phyloP scores from a whole-genome alignment of 1,140 invertebrate species.

The Drosophila novamexicana region DNA sequence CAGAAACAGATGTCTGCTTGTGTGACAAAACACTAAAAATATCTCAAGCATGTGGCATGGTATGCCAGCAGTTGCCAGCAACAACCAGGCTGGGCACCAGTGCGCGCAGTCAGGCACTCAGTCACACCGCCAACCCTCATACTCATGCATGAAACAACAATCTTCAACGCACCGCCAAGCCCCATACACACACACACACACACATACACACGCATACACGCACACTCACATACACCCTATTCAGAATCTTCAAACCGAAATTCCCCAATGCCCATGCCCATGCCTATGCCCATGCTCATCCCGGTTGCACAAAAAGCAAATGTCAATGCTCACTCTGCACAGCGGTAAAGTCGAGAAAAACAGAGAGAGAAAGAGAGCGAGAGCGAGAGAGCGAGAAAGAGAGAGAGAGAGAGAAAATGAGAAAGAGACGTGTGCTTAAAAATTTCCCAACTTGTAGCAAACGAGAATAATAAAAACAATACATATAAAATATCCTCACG shows the following conservation, averaged over 20 bases:
- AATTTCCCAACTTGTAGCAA: conserved; percentile 47
- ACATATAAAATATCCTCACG: conserved; percentile 34
- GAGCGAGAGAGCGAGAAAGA: neutral
- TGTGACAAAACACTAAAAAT: conserved; percentile 65
- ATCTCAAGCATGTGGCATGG: conserved; percentile 63
- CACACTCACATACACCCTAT: neutral
- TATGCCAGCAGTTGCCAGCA: conserved; percentile 50
- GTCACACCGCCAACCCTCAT: conserved; percentile 14
- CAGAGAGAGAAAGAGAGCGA: neutral
- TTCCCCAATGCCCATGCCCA: conserved; percentile 19
- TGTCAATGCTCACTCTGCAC: conserved; percentile 42
- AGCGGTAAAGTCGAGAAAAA: neutral
- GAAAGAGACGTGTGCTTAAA: conserved; percentile 19
- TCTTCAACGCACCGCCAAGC: conserved; percentile 4
- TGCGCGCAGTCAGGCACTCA: conserved; percentile 40
- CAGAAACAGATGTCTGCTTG: conserved; percentile 61
- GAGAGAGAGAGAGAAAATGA: neutral
- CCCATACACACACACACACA: neutral
- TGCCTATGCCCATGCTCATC: conserved; percentile 14
- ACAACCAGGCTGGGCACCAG: conserved; percentile 32
- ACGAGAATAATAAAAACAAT: conserved; percentile 30
- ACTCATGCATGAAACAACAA: conserved; percentile 7
- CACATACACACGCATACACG: neutral
- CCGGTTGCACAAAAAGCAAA: conserved; percentile 41
- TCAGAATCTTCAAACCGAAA: conserved; percentile 30